A percentile compares a stretch with the other conserved stretches of the same genome.
phyloP scores from a whole-genome alignment of 2,888 invertebrate species.

The Fragum fragum region DNA sequence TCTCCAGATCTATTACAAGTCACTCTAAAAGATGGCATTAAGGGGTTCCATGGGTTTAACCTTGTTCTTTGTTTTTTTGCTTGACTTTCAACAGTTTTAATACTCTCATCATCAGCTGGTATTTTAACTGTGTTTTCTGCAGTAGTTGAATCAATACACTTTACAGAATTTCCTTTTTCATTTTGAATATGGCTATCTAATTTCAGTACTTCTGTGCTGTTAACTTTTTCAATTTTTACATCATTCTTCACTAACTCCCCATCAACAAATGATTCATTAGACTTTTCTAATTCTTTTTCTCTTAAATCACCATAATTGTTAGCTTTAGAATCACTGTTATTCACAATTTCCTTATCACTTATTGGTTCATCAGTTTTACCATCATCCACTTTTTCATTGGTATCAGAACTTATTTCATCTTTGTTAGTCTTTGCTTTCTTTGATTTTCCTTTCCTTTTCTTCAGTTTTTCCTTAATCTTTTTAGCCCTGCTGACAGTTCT shows the following conservation, averaged over 20 bases:
- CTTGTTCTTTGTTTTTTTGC: slow-evolving; percentile 60
- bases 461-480: slow-evolving; percentile 52
- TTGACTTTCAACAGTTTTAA: slow-evolving; percentile 14
- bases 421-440: slow-evolving; percentile 29
- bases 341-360: neutral
- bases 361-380: neutral
- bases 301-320: neutral
- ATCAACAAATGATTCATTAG: neutral
- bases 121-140: neutral
- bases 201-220: neutral
- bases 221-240: neutral
- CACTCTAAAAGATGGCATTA: slow-evolving; percentile 88
- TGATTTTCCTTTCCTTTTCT: slow-evolving; percentile 46
- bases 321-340: neutral
- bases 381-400: neutral
- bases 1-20: slow-evolving; percentile 89
- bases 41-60: slow-evolving; percentile 69
- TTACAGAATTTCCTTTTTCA: neutral
- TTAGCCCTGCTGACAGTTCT: slow-evolving; percentile 44
- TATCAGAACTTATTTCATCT: slow-evolving; percentile 9
- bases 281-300: neutral
- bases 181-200: neutral
- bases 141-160: neutral
- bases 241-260: neutral
- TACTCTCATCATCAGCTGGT: neutral